Evolutionary conservation across 2,113 vertebrate species (phyloP).

Genomic region (Pseudorhombus dupliciocellatus): DNA sequence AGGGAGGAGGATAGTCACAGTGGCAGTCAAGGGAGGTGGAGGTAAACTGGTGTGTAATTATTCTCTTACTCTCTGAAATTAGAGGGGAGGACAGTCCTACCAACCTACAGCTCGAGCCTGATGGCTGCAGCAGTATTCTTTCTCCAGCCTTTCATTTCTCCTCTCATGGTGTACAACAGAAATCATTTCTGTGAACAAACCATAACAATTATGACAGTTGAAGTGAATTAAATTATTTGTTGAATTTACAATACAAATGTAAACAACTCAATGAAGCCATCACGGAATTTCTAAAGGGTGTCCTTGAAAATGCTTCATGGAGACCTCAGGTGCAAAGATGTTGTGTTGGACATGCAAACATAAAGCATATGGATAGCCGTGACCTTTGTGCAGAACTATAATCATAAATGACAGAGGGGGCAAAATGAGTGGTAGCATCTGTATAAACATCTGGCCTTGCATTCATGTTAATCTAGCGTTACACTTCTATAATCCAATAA

Average conservation of each 20-base stretch:
- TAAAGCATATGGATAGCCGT: neutral
- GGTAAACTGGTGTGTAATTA: constrained; percentile 64
- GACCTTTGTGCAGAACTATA: no score
- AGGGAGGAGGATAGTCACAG: constrained; percentile 7
- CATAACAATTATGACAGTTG: neutral
- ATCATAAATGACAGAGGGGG: no score
- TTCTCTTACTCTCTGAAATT: constrained; percentile 53
- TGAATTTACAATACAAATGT: neutral
- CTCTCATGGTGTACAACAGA: neutral
- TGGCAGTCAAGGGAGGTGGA: constrained; percentile 34
- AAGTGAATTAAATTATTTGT: neutral
- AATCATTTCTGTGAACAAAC: neutral
- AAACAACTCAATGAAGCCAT: neutral
- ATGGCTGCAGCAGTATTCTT: constrained; percentile 22
- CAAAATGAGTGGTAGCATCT: no score
- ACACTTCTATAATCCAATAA: constrained; percentile 30
- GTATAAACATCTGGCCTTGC: neutral
- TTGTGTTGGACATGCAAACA: no score
- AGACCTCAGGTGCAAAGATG: no score
- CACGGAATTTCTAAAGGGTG: neutral
- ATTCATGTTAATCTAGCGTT: constrained; percentile 27
- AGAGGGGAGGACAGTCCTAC: constrained; percentile 38
- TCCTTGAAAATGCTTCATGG: neutral
- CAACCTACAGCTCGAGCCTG: constrained; percentile 31
- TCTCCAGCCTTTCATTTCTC: constrained; percentile 10